phyloP scores from a whole-genome alignment of 2,797 vertebrate genomes.

The Bufotes viridis region DNA sequence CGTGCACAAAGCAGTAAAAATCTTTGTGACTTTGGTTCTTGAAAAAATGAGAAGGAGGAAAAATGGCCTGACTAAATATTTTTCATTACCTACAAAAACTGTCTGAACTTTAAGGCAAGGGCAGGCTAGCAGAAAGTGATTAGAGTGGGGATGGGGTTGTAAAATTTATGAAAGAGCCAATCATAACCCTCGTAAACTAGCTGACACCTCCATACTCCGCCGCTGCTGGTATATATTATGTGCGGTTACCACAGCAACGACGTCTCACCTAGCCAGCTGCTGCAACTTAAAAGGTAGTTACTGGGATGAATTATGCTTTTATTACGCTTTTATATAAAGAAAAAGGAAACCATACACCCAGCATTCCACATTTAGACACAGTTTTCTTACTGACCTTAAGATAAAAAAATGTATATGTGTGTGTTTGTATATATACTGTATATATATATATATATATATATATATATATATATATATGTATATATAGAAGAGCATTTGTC shows the following conservation, averaged over 20 bases:
- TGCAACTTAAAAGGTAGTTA: constrained; percentile 58
- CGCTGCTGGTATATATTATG: constrained; percentile 68
- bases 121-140: constrained; percentile 23
- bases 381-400: constrained; percentile 45
- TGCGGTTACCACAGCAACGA: constrained; percentile 67
- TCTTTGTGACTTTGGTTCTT: background rate
- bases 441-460: too few species aligned
- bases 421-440: too few species aligned
- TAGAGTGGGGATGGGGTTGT: constrained; percentile 45
- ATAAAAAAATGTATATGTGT: background rate
- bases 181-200: constrained; percentile 67
- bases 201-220: constrained; percentile 68
- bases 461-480: background rate
- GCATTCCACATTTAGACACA: constrained; percentile 63
- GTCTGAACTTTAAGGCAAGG: constrained; percentile 33
- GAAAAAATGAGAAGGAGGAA: background rate
- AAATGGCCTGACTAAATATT: background rate
- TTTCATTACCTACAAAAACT: constrained; percentile 20
- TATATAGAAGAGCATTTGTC: background rate
- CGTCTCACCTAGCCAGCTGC: constrained; percentile 70
- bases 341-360: constrained; percentile 18
- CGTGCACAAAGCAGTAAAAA: constrained; percentile 2
- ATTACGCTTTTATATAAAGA: background rate
- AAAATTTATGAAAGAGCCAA: constrained; percentile 69
- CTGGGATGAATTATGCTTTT: constrained; percentile 49